Conservation (phyloP, 2,888 invertebrate genomes). For the Sarcophaga subvicina region DNA sequence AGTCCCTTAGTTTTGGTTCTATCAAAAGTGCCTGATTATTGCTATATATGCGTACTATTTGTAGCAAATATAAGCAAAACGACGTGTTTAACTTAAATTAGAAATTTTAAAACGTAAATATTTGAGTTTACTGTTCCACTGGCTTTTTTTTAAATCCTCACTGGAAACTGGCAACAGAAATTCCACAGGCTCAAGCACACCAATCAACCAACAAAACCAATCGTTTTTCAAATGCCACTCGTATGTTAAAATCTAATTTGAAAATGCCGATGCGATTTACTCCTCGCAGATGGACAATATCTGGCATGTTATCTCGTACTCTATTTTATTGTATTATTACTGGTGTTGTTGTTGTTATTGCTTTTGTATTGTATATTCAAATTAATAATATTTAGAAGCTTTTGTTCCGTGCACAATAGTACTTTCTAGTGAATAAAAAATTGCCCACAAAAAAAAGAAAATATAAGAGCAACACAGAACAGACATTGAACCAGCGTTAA, state of each 20-base stretch:
- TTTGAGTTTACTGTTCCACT: neutral
- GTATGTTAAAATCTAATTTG: constrained; percentile 30
- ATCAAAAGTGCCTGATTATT: too few species aligned
- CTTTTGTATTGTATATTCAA: too few species aligned
- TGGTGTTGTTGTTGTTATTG: too few species aligned
- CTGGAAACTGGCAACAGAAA: neutral
- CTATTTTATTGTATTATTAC: too few species aligned
- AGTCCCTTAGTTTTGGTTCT: too few species aligned
- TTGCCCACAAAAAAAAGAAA: neutral
- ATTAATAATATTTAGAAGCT: neutral
- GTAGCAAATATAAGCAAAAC: too few species aligned
- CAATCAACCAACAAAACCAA: too few species aligned
- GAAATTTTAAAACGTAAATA: constrained; percentile 5
- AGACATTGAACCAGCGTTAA: constrained; percentile 1
- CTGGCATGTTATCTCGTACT: too few species aligned
- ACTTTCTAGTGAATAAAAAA: neutral
- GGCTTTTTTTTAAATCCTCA: neutral
- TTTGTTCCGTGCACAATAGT: neutral
- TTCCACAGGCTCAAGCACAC: neutral
- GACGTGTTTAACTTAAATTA: neutral
- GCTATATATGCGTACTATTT: too few species aligned
- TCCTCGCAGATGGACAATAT: neutral
- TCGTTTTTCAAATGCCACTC: neutral
- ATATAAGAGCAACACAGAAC: neutral
- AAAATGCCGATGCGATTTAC: constrained; percentile 24